phyloP scores from a whole-genome alignment of 2,888 invertebrate species.

The Metalampra italica region DNA sequence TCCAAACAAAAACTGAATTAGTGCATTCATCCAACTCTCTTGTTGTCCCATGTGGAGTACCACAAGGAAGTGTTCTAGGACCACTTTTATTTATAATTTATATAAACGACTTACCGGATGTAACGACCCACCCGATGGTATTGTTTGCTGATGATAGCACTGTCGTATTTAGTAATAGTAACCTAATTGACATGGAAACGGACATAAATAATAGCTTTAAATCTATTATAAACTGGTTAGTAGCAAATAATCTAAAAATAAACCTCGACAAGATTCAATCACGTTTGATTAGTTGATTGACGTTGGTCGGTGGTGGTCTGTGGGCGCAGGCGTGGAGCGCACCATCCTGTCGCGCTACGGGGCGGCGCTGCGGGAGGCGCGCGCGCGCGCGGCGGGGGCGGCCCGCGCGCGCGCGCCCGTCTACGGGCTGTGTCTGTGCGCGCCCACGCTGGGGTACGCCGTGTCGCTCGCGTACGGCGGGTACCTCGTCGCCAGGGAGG shows the following conservation, averaged over 20 bases:
- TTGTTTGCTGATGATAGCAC: too few relatives aligned
- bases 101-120: too few relatives aligned
- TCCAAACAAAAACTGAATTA: neutral
- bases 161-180: too few relatives aligned
- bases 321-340: slow-evolving; percentile 62
- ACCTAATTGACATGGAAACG: too few relatives aligned
- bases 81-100: too few relatives aligned
- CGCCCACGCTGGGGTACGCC: slow-evolving; percentile 85
- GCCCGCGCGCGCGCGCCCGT: slow-evolving; percentile 80
- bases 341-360: slow-evolving; percentile 73
- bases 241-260: too few relatives aligned
- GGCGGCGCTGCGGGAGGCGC: slow-evolving; percentile 57
- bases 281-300: too few relatives aligned
- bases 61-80: slow-evolving; percentile 1
- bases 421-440: slow-evolving; percentile 83
- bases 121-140: too few relatives aligned
- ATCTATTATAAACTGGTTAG: too few relatives aligned
- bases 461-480: slow-evolving; percentile 85
- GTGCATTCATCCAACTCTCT: neutral
- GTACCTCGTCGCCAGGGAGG: slow-evolving; percentile 80
- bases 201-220: too few relatives aligned
- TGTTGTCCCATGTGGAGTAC: neutral
- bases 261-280: too few relatives aligned
- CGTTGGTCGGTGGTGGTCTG: neutral
- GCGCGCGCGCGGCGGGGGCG: slow-evolving; percentile 53